Evolutionary conservation across 2,888 invertebrate genomes (phyloP).

Genomic region (Tryphoninae sp.): DNA sequence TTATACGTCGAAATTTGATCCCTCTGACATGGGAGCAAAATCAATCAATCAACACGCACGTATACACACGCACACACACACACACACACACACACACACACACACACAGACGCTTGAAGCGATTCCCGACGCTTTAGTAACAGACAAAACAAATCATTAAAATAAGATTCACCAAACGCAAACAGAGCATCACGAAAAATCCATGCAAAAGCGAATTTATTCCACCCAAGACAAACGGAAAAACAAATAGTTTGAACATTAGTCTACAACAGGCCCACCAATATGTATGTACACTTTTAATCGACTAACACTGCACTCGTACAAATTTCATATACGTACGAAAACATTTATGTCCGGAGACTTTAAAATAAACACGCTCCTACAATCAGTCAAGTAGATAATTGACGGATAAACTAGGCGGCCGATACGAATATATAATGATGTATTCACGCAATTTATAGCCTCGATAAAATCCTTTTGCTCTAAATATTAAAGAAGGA

Average conservation of each 20-base stretch:
- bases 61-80: neutral
- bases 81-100: constrained; percentile 26
- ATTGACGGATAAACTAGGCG: constrained; percentile 38
- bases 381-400: constrained; percentile 31
- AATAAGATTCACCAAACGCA: constrained; percentile 29
- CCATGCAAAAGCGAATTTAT: constrained; percentile 51
- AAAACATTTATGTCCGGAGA: constrained; percentile 33
- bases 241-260: constrained; percentile 26
- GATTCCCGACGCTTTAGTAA: constrained; percentile 19
- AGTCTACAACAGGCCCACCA: constrained; percentile 72
- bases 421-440: constrained; percentile 16
- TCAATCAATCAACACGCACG: neutral
- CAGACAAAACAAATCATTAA: constrained; percentile 9
- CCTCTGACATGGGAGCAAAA: neutral
- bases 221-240: constrained; percentile 4
- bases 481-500: constrained; percentile 21
- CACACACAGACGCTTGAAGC: constrained; percentile 1
- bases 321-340: constrained; percentile 13
- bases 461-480: constrained; percentile 10
- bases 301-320: constrained; percentile 38
- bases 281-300: constrained; percentile 67
- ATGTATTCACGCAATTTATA: constrained; percentile 12
- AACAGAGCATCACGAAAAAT: constrained; percentile 36
- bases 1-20: neutral
- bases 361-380: constrained; percentile 42